Evolutionary conservation across 2,797 vertebrate genomes (phyloP), one percentile per base, ranked within the genome.

Genomic region (Enteromius mattozi): DNA sequence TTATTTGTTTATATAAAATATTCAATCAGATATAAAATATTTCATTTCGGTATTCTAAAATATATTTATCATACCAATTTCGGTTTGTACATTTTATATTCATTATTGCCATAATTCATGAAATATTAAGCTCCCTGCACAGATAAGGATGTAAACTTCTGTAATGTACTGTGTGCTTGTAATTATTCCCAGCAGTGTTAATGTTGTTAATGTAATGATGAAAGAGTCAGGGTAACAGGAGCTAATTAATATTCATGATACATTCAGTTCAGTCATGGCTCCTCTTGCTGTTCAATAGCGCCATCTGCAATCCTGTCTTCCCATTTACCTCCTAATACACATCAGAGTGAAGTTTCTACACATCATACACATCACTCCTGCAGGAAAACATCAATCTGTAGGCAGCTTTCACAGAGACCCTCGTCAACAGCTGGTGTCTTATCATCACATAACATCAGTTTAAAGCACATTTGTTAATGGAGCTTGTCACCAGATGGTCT

Each of bases 271-370:
- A 40, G 45, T 69, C 21, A 21, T 47, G 0, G 1, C 16, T 30
- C 21, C 13, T 80, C 81, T 86, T 56, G 69, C 63, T 87, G 87
- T 90, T 86, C 65, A 87, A 87, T 45, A 86, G 89, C 87, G 87
- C 86, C 89, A 86, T 78, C 89, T 90, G 69, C 35, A 56, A 79
- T 81, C 72, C 2, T 54, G 21, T 75, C 79, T 16, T 65, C 24
- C 14, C 27, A 35, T 81, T 68, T 3, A 14, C 30, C 17, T 17
- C 21, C 14, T 21, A 17, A 42, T 37, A 19, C 16, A 24, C 27
- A 21, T 3, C 33, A 10, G 3, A 72, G 16, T 19, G 70, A 72
- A 6, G 16, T 42, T 42, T 42, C 2, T 10, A 42, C 40, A 42
- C 40, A 42, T 42, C 40, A 42, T 42, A 42, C 40, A 42, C 40